A percentile compares a stretch with the other conserved stretches of the same genome.
These are phyloP conservation scores for Metacarcinus magister DNA, from an alignment of 2,888 invertebrate genomes.

Conservation along the genomic window DNA sequence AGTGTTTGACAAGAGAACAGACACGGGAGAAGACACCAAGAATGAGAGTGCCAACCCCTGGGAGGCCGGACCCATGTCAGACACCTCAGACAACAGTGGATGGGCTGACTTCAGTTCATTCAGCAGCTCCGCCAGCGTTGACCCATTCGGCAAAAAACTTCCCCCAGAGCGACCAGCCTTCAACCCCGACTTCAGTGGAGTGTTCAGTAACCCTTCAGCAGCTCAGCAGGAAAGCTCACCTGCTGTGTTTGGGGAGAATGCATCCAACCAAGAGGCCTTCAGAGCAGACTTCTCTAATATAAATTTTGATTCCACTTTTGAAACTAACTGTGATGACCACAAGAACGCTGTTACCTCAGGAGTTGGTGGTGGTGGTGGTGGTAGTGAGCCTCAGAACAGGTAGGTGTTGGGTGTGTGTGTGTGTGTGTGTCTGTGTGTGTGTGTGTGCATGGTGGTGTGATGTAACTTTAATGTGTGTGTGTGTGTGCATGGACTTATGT, in stretches of 20 bases:
- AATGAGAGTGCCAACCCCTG: constrained; percentile 71
- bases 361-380: no score
- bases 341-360: constrained; percentile 65
- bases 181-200: constrained; percentile 63
- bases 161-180: constrained; percentile 61
- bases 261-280: constrained; percentile 76
- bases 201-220: constrained; percentile 52
- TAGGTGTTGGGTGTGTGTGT: not conserved
- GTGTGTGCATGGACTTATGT: not conserved
- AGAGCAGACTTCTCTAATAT: constrained; percentile 77
- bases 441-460: not conserved
- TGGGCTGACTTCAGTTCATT: constrained; percentile 78
- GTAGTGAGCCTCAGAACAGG: constrained; percentile 71
- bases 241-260: constrained; percentile 70
- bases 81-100: constrained; percentile 74
- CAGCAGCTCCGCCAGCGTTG: constrained; percentile 50
- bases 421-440: not conserved
- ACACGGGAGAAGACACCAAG: not conserved
- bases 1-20: constrained; percentile 74
- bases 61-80: constrained; percentile 73
- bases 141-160: constrained; percentile 47
- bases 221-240: constrained; percentile 63
- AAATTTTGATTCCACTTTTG: constrained; percentile 77
- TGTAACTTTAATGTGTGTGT: not conserved
- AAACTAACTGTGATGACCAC: constrained; percentile 71